Evolutionary conservation across 2,888 invertebrate genomes (phyloP).

Genomic region (Volucella inflata): DNA sequence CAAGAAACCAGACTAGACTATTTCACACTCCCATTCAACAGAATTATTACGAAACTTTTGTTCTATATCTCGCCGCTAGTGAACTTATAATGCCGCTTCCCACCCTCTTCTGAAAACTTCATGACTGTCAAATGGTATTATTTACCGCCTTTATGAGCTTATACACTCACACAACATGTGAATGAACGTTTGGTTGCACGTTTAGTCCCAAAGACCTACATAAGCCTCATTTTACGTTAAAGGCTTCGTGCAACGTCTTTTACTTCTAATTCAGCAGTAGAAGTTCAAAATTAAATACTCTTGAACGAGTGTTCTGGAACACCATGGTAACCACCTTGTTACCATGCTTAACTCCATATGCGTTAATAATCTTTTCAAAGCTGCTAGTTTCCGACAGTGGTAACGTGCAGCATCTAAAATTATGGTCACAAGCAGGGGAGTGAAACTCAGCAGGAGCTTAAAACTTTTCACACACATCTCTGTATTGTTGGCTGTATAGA

Average conservation of each 20-base stretch:
- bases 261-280: slow-evolving; percentile 43
- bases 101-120: slow-evolving; percentile 20
- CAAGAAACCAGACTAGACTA: no score
- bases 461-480: slow-evolving; percentile 17
- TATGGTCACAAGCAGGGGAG: slow-evolving; percentile 27
- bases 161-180: slow-evolving; percentile 25
- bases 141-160: slow-evolving; percentile 45
- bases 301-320: slow-evolving; percentile 47
- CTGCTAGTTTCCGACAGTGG: slow-evolving; percentile 27
- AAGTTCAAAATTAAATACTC: slow-evolving; percentile 52
- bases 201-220: slow-evolving; percentile 27
- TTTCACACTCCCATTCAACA: slow-evolving; percentile 8
- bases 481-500: no score
- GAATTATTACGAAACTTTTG: slow-evolving; percentile 21
- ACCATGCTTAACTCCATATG: slow-evolving; percentile 37
- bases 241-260: slow-evolving; percentile 1
- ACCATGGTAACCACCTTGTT: background rate
- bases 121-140: slow-evolving; percentile 58
- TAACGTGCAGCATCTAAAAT: slow-evolving; percentile 43
- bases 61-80: background rate
- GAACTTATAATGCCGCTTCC: slow-evolving; percentile 30
- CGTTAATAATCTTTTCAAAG: slow-evolving; percentile 48
- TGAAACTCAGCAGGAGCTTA: slow-evolving; percentile 55
- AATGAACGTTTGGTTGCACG: slow-evolving; percentile 13
- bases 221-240: background rate